These are phyloP conservation scores for Xestia xanthographa DNA, from an alignment of 2,888 invertebrate species.

Conservation along the genomic window DNA sequence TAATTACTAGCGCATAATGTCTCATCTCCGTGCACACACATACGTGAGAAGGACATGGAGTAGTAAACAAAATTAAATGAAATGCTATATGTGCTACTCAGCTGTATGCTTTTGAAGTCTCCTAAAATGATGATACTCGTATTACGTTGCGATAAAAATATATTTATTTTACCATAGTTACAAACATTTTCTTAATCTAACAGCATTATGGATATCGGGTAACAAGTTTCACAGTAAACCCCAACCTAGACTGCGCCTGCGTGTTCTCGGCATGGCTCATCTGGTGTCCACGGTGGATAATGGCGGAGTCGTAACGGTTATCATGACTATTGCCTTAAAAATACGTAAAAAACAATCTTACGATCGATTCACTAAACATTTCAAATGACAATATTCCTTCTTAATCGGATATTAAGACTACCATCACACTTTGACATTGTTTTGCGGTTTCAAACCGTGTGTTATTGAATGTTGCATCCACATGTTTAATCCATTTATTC, in stretches of 20 bases:
- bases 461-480: not conserved
- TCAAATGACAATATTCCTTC: not conserved
- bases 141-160: not conserved
- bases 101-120: not conserved
- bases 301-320: not conserved
- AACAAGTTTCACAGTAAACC: not conserved
- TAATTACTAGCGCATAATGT: constrained; percentile 55
- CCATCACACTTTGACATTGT: not conserved
- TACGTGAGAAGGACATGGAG: constrained; percentile 6
- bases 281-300: not conserved
- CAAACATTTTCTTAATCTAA: not conserved
- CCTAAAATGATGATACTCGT: not conserved
- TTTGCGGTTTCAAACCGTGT: not conserved
- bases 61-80: not conserved
- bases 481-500: not conserved
- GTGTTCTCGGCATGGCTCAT: not conserved
- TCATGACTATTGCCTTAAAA: not conserved
- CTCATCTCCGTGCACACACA: constrained; percentile 30
- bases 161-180: not conserved
- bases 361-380: not conserved
- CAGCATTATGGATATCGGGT: not conserved
- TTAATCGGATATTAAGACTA: not conserved
- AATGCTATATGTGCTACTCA: not conserved
- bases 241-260: not conserved
- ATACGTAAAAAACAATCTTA: not conserved